phyloP scores from a whole-genome alignment of 2,888 invertebrate genomes.

The Lasioglossum zephyrum region DNA sequence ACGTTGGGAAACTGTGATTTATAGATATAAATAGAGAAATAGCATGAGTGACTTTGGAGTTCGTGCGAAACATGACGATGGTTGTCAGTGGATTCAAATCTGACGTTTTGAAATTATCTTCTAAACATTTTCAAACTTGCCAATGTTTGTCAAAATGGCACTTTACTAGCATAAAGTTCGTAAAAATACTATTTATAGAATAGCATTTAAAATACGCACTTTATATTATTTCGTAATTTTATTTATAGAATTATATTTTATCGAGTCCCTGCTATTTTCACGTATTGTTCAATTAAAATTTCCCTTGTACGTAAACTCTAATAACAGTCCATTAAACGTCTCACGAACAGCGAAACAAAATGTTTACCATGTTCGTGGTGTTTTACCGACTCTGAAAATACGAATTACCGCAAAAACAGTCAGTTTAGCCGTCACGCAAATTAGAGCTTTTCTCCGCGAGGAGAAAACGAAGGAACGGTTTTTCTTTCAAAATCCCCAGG shows the following conservation, averaged over 20 bases:
- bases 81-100: background rate
- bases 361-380: background rate
- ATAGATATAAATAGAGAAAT: constrained; percentile 3
- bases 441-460: background rate
- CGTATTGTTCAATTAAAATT: background rate
- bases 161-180: background rate
- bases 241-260: background rate
- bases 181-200: background rate
- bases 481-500: background rate
- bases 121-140: background rate
- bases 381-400: background rate
- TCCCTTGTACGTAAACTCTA: background rate
- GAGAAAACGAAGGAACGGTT: constrained; percentile 3
- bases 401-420: background rate
- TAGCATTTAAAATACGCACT: background rate
- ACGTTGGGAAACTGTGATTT: constrained; percentile 6
- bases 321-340: background rate
- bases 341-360: background rate
- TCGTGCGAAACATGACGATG: background rate
- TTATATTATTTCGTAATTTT: background rate
- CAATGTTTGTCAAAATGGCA: background rate
- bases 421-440: constrained; percentile 7
- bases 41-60: constrained; percentile 1
- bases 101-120: background rate
- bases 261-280: background rate